Percentiles rank a stretch among this genome's conserved stretches.
Evolutionary conservation across 2,113 vertebrate species (phyloP).

Genomic region (Psittacara wagleri): DNA sequence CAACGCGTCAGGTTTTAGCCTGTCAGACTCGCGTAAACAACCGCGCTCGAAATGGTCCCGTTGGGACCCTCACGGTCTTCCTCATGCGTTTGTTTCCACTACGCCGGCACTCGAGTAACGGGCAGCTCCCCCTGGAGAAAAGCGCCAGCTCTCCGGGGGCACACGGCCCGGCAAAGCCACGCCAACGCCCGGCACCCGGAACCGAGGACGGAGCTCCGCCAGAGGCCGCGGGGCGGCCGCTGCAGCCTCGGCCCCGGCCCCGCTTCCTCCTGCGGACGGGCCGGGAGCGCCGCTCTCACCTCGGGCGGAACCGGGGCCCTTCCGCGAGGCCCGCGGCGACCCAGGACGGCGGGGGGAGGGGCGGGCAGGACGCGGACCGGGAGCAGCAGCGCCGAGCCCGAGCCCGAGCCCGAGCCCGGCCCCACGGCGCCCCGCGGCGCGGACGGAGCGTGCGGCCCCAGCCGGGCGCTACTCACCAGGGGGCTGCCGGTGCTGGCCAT

Average conservation of each 20-base stretch:
- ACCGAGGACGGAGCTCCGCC: background rate
- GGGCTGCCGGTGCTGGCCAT: no score
- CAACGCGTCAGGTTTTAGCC: background rate
- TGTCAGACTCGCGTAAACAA: background rate
- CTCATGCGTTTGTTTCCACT: background rate
- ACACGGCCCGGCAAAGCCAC: background rate
- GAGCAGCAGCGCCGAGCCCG: background rate
- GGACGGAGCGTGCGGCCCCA: no score
- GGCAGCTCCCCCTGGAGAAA: background rate
- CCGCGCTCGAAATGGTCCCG: background rate
- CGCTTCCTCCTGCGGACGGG: background rate
- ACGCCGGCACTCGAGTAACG: background rate
- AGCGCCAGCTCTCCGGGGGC: background rate
- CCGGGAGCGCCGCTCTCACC: background rate
- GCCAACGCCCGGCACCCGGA: conserved; percentile 29
- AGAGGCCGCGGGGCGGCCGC: background rate
- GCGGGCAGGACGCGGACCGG: background rate
- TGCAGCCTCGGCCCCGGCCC: background rate
- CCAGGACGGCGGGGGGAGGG: background rate
- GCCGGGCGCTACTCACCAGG: no score
- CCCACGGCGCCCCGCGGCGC: no score
- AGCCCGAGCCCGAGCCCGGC: no score
- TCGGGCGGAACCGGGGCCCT: background rate
- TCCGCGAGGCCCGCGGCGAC: background rate
- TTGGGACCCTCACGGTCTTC: background rate